phyloP scores from a whole-genome alignment of 1,140 invertebrate genomes.

The Zaprionus tsacasi region DNA sequence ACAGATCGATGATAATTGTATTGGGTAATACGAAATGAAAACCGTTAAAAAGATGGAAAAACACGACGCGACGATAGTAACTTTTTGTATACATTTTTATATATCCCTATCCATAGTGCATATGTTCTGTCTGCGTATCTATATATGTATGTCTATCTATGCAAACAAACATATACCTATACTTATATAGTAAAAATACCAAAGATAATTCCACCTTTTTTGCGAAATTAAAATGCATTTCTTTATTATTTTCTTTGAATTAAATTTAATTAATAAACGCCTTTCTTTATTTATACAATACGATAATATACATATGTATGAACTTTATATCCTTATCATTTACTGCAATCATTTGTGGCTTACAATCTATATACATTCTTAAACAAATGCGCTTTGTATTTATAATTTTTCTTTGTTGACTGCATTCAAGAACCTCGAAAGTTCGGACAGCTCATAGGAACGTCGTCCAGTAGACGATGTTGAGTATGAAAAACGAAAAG shows the following conservation, averaged over 20 bases:
- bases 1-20: conserved; percentile 34
- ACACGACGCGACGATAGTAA: conserved; percentile 52
- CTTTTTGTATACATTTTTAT: conserved; percentile 61
- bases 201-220: conserved; percentile 82
- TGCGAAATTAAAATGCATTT: conserved; percentile 80
- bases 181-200: conserved; percentile 77
- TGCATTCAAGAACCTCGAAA: conserved; percentile 26
- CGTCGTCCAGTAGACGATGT: conserved; percentile 95
- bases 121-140: conserved; percentile 48
- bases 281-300: conserved; percentile 76
- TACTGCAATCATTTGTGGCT: conserved; percentile 72
- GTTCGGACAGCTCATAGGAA: conserved; percentile 86
- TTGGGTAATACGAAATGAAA: conserved; percentile 13
- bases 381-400: conserved; percentile 80
- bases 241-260: conserved; percentile 69
- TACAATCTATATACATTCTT: conserved; percentile 82
- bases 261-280: conserved; percentile 71
- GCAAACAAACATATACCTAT: conserved; percentile 40
- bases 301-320: conserved; percentile 52
- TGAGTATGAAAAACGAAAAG: conserved; percentile 94
- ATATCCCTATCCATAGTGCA: conserved; percentile 30
- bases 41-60: conserved; percentile 8
- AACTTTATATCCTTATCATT: conserved; percentile 64
- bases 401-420: conserved; percentile 24
- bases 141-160: conserved; percentile 43